Evolutionary conservation across 2,797 vertebrate genomes (phyloP).

Genomic region (Florisuga fusca): DNA sequence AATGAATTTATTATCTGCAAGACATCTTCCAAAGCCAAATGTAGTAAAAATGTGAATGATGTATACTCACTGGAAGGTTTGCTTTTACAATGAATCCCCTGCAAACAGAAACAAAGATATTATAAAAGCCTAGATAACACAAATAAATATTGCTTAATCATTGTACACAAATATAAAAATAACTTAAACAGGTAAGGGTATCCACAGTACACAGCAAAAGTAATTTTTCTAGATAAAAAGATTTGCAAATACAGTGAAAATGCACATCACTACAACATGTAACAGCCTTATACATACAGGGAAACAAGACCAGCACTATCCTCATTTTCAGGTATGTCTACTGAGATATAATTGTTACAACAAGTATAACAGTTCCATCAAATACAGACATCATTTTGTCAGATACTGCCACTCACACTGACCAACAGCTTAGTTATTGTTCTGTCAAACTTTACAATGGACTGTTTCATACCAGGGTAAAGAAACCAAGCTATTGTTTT

Average conservation of each 20-base stretch:
- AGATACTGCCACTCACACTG: neutral
- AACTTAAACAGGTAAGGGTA: neutral
- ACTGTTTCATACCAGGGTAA: neutral
- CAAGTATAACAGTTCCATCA: neutral
- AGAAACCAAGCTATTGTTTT: neutral
- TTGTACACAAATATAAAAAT: neutral
- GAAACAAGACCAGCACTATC: neutral
- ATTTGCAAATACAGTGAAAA: neutral
- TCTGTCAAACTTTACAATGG: neutral
- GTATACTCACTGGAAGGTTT: slow-evolving; percentile 70
- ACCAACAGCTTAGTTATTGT: neutral
- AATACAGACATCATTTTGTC: neutral
- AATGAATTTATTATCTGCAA: neutral
- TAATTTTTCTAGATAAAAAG: neutral
- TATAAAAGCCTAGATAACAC: neutral
- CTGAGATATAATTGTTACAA: neutral
- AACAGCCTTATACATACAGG: rapidly evolving
- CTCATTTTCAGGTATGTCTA: neutral
- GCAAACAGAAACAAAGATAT: slow-evolving; percentile 50
- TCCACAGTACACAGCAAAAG: neutral
- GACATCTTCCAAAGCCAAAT: neutral
- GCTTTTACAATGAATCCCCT: slow-evolving; percentile 74
- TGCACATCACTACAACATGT: neutral
- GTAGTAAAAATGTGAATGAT: neutral
- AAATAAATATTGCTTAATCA: neutral